phyloP scores from a whole-genome alignment of 2,797 vertebrate genomes.

The Muscicapa striata region DNA sequence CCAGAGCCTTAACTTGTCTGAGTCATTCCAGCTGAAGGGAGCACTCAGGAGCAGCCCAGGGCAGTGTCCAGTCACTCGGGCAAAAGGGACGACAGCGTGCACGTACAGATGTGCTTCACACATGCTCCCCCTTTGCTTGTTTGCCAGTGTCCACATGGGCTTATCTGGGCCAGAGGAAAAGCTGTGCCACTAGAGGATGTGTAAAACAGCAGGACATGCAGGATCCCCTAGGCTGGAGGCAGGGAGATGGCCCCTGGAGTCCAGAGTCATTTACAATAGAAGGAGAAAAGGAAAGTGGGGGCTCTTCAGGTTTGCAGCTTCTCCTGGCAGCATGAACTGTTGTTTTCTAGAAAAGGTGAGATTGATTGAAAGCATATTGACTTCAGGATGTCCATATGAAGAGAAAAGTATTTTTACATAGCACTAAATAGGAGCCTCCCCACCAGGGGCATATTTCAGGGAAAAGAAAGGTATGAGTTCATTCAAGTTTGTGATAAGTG shows the following conservation, averaged over 20 bases:
- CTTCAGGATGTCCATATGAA: background rate
- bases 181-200: background rate
- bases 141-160: background rate
- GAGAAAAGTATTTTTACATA: background rate
- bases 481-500: background rate
- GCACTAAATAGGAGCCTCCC: background rate
- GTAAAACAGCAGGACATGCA: background rate
- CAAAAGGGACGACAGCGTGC: fast-evolving
- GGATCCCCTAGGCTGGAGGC: background rate
- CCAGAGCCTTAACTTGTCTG: background rate
- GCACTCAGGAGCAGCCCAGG: background rate
- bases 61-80: background rate
- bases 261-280: background rate
- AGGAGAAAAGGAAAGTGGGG: background rate
- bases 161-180: background rate
- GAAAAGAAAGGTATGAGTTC: background rate
- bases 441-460: background rate
- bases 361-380: background rate
- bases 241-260: background rate
- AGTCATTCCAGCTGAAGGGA: background rate
- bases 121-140: background rate
- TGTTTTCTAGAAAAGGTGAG: background rate
- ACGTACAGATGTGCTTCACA: fast-evolving
- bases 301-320: background rate
- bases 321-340: fast-evolving